These are phyloP conservation scores for Dryadula phaetusa DNA, from an alignment of 2,888 invertebrate species.

Conservation along the genomic window DNA sequence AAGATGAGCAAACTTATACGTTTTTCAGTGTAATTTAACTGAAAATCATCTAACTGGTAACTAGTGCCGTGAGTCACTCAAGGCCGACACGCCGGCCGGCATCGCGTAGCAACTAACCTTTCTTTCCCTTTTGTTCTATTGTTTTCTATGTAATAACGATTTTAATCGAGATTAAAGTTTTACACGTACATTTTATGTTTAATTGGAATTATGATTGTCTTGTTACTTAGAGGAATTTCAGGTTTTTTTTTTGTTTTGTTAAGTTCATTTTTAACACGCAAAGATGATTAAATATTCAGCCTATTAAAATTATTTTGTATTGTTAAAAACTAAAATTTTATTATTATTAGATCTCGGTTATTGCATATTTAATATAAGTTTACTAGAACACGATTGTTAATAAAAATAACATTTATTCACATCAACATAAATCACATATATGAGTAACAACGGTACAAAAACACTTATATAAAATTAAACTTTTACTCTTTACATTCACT, in stretches of 20 bases:
- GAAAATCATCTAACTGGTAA: neutral
- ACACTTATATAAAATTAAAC: no score
- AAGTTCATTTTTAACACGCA: neutral
- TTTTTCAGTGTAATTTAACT: conserved; percentile 1
- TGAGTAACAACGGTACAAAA: no score
- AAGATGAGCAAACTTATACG: neutral
- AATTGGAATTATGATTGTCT: conserved; percentile 3
- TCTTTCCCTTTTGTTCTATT: conserved; percentile 62
- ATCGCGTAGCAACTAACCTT: conserved; percentile 62
- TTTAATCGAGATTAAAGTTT: conserved; percentile 23
- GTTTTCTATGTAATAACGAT: conserved; percentile 54
- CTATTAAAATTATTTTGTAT: neutral
- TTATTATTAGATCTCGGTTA: no score
- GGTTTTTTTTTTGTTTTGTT: neutral
- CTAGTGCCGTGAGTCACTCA: conserved; percentile 48
- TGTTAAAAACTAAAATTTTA: no score
- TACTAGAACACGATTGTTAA: no score
- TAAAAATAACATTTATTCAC: no score
- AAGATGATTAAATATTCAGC: neutral
- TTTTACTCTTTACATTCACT: neutral
- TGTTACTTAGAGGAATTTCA: neutral
- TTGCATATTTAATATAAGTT: no score
- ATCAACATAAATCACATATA: no score
- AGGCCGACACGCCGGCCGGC: conserved; percentile 79
- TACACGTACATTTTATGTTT: conserved; percentile 2